Evolutionary conservation across 2,888 invertebrate genomes (phyloP), one percentile per base, ranked within the genome.

Genomic region (Dione vanillae): DNA sequence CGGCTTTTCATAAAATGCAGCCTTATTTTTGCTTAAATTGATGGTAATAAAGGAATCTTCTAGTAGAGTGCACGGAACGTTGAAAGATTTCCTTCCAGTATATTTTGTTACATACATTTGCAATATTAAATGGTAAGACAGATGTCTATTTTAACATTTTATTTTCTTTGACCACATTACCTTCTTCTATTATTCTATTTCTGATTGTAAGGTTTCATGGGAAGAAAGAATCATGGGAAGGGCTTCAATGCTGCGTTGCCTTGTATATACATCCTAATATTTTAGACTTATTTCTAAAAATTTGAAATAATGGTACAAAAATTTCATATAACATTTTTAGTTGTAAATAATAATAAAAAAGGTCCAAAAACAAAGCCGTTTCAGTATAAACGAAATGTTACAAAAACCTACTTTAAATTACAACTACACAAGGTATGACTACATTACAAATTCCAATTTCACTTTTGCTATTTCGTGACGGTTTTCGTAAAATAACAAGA

Each of bases 401-500:
- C 49, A 64, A 64, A 64, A 49, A 49, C 12, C 16, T 49, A 49
- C 49, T 64, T 64, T 5, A 19, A 45, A 61, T 20, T 37, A 37
- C 64, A 64, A 47, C 49, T n/a, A 62, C 5, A 27, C 3, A 19
- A 43, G 43, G 10, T 37, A 37, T 49, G 49, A 35, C 49, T n/a
- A 49, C 27, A 61, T 6, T 37, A 58, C 1, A 58, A 45, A 43
- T 61, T 61, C 59, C 27, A 51, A 43, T 43, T 52, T 41, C 27
- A 8, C 58, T 49, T 35, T 35, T 9, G 47, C 19, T 37, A 37
- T 62, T 45, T 68, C 56, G 20, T 59, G 59, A 43, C 59, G 20
- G n/a, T 67, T 58, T 69, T 58, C 69, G 16, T 64, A 52, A 40
- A 65, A 54, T 69, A 68, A 70, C 20, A 45, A 64, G 9, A 73